Evolutionary conservation across 2,888 invertebrate genomes (phyloP).

Genomic region (Clusia tigrina): DNA sequence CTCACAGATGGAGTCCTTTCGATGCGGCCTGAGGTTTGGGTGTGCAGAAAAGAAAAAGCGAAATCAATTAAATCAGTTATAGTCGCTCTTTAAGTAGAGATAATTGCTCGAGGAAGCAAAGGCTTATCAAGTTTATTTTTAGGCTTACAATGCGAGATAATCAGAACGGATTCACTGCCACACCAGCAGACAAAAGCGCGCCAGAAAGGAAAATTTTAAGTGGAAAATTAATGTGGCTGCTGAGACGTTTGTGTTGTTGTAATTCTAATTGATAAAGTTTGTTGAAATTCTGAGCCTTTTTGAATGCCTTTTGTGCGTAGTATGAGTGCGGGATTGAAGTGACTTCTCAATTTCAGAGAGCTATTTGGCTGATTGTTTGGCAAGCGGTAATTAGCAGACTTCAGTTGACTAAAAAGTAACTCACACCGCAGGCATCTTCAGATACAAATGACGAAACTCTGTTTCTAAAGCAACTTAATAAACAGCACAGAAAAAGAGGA

Average conservation of each 20-base stretch:
- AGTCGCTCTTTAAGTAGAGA: conserved; percentile 33
- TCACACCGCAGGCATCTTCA: too few species aligned
- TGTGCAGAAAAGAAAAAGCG: conserved; percentile 9
- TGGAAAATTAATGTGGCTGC: background rate
- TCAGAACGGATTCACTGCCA: background rate
- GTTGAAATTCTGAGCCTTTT: background rate
- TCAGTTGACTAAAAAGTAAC: too few species aligned
- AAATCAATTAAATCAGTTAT: conserved; percentile 55
- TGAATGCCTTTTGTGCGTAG: too few species aligned
- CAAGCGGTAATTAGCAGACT: background rate
- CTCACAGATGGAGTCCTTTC: background rate
- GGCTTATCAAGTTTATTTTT: background rate
- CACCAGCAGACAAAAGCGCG: background rate
- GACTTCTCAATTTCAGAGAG: background rate
- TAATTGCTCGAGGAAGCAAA: conserved; percentile 47
- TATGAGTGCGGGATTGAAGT: too few species aligned
- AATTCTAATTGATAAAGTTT: background rate
- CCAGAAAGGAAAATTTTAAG: background rate
- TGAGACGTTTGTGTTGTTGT: background rate
- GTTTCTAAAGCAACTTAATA: too few species aligned
- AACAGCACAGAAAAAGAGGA: too few species aligned
- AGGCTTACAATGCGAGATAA: background rate
- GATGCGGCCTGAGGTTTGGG: background rate
- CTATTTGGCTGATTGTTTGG: background rate
- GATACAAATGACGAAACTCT: too few species aligned